phyloP scores from a whole-genome alignment of 2,888 invertebrate species.

The Drosophila tripunctata region DNA sequence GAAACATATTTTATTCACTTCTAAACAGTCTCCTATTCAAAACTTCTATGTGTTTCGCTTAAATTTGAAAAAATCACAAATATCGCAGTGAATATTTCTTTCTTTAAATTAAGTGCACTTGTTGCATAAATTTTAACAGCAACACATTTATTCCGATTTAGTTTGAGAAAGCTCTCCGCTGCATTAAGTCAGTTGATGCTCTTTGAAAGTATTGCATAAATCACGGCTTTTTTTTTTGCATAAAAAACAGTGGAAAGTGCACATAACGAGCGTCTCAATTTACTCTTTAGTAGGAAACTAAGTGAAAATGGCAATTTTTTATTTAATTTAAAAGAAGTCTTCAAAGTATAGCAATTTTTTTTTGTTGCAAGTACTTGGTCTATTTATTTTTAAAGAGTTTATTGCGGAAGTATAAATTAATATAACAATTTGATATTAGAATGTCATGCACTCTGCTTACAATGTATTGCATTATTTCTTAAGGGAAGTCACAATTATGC shows the following conservation, averaged over 20 bases:
- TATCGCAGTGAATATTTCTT: slow-evolving; percentile 6
- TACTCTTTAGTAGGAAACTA: neutral
- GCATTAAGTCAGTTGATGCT: slow-evolving; percentile 3
- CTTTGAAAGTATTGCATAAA: slow-evolving; percentile 54
- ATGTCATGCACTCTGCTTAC: slow-evolving; percentile 41
- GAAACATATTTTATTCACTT: neutral
- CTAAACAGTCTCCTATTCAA: neutral
- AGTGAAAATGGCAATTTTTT: slow-evolving; percentile 48
- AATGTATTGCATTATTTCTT: slow-evolving; percentile 31
- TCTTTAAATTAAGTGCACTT: slow-evolving; percentile 44
- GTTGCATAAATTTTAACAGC: slow-evolving; percentile 31
- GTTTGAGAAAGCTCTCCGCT: slow-evolving; percentile 2
- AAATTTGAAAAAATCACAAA: neutral
- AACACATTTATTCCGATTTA: slow-evolving; percentile 56
- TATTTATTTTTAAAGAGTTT: too few relatives aligned
- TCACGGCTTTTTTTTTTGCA: slow-evolving; percentile 40
- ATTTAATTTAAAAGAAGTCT: slow-evolving; percentile 13
- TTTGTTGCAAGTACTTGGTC: neutral
- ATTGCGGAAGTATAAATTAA: too few relatives aligned
- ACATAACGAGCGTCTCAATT: slow-evolving; percentile 34
- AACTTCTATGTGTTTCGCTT: neutral
- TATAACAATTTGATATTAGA: neutral
- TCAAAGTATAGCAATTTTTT: neutral
- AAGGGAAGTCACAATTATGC: slow-evolving; percentile 67
- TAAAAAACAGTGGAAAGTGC: slow-evolving; percentile 43